phyloP scores from a whole-genome alignment of 1,140 invertebrate genomes.

The Scylla paramamosain region DNA sequence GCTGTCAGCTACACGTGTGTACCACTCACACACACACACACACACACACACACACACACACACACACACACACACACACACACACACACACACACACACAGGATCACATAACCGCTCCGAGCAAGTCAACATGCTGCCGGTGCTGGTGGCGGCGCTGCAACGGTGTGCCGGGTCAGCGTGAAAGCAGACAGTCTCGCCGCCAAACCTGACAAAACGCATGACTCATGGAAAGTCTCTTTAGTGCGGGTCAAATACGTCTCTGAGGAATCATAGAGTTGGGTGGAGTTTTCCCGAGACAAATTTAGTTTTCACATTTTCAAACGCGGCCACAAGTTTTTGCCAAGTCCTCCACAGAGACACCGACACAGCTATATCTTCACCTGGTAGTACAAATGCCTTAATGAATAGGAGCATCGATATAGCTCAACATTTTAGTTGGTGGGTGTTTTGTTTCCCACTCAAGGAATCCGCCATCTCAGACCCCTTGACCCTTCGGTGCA shows the following conservation, averaged over 20 bases:
- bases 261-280: too few relatives aligned
- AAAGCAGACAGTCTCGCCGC: too few relatives aligned
- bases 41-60: conserved; percentile 55
- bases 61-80: conserved; percentile 55
- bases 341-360: neutral
- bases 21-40: neutral
- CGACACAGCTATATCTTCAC: neutral
- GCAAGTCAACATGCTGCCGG: neutral
- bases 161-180: too few relatives aligned
- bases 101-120: neutral
- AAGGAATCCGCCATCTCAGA: neutral
- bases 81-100: conserved; percentile 57
- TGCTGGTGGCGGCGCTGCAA: too few relatives aligned
- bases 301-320: too few relatives aligned
- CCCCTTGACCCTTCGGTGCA: neutral
- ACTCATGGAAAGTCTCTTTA: too few relatives aligned
- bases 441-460: neutral
- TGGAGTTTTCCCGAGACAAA: too few relatives aligned
- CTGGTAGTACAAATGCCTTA: neutral
- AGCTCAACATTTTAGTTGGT: neutral
- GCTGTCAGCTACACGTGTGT: neutral
- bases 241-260: too few relatives aligned
- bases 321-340: neutral
- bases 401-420: neutral
- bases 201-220: too few relatives aligned